Conservation (phyloP, 2,797 vertebrate species). For the Bovichtus variegatus region DNA sequence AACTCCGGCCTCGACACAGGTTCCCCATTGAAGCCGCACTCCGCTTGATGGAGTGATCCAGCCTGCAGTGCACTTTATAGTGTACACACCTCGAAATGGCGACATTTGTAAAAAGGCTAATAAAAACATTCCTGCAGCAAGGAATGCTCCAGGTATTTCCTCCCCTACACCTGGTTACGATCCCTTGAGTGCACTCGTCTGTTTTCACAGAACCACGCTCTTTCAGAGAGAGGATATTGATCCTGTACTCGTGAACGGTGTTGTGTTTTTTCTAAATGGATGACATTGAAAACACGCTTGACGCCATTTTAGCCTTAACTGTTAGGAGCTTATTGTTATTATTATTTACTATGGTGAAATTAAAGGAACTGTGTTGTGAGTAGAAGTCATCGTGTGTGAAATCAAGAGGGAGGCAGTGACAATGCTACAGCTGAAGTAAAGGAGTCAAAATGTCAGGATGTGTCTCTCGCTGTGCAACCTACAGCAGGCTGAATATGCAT, state of each 20-base stretch:
- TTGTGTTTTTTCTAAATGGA: slow-evolving; percentile 62
- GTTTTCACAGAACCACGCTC: slow-evolving; percentile 69
- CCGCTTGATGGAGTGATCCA: slow-evolving; percentile 79
- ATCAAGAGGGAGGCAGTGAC: slow-evolving; percentile 36
- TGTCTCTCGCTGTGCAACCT: neutral
- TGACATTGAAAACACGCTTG: slow-evolving; percentile 46
- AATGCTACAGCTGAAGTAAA: slow-evolving; percentile 12
- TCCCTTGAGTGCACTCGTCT: slow-evolving; percentile 77
- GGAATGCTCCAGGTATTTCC: slow-evolving; percentile 85
- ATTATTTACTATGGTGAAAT: too few species aligned
- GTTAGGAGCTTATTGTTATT: neutral
- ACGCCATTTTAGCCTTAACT: slow-evolving; percentile 17
- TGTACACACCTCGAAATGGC: slow-evolving; percentile 83
- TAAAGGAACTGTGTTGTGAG: neutral
- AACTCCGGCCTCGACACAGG: slow-evolving; percentile 74
- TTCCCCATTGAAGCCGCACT: slow-evolving; percentile 81
- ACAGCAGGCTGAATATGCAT: neutral
- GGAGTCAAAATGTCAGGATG: slow-evolving; percentile 40
- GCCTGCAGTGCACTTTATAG: slow-evolving; percentile 82
- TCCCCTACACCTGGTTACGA: slow-evolving; percentile 82
- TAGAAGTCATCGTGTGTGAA: neutral
- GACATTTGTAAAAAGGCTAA: slow-evolving; percentile 83
- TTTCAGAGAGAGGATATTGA: slow-evolving; percentile 62
- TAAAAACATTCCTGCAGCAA: slow-evolving; percentile 83
- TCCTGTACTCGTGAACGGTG: slow-evolving; percentile 61